Evolutionary conservation across 1,140 invertebrate genomes (phyloP).

Genomic region (Drosophila littoralis): DNA sequence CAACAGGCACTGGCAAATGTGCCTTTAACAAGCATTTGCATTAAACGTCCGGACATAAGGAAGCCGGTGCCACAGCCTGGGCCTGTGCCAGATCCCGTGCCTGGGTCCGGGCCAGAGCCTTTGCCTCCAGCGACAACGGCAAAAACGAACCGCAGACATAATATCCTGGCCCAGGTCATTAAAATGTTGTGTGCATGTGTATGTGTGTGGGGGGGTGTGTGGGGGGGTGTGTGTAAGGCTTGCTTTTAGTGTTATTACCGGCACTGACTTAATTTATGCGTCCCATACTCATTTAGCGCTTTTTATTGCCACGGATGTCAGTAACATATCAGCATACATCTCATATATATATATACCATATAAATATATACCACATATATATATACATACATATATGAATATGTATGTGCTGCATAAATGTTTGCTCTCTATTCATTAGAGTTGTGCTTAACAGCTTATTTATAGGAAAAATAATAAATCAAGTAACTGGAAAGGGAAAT

Average conservation of each 20-base stretch:
- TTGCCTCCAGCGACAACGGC: not conserved
- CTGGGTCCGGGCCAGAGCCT: not conserved
- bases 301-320: conserved; percentile 25
- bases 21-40: conserved; percentile 28
- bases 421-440: not conserved
- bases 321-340: conserved; percentile 23
- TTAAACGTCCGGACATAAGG: conserved; percentile 29
- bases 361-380: not conserved
- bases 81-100: too few species aligned
- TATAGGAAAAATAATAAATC: conserved; percentile 8
- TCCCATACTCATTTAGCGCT: conserved; percentile 10
- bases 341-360: too few species aligned
- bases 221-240: not conserved
- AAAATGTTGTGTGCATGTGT: conserved; percentile 11
- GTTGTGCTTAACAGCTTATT: not conserved
- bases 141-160: not conserved
- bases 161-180: conserved; percentile 21
- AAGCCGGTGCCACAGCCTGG: not conserved
- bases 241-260: conserved; percentile 44
- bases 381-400: not conserved
- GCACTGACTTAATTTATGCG: conserved; percentile 40
- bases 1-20: conserved; percentile 23
- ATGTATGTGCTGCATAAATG: not conserved
- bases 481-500: not conserved
- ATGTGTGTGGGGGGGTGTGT: not conserved